Base-by-base conservation (phyloP, 2,888 invertebrate genomes). In the Lomographa bimaculata region DNA sequence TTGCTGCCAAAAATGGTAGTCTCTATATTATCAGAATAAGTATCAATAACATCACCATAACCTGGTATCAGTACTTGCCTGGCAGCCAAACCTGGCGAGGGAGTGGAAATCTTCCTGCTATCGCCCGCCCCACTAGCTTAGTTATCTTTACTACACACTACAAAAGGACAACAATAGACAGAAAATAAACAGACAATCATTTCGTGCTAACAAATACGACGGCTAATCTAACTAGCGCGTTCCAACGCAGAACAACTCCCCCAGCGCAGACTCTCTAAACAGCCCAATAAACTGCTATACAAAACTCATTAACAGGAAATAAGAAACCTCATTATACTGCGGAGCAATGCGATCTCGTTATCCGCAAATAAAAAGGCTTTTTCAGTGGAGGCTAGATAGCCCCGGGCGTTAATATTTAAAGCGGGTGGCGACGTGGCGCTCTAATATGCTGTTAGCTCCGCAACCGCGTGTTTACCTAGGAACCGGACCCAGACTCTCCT, bases 341-440 rank as follows among this genome's bases (percentile, higher is more conserved):
- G 50, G 58, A 59, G 66, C 62, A 57, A 64, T 65, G 64, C 58
- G 62, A 77, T 76, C 76, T 79, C 77, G 76, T 80, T 81, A 78
- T 71, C 66, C 69, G 60, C 71, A 76, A 81, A 80, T 80, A 81
- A 81, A 79, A 79, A 72, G 71, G 60, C 67, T 75, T 79, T 78
- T 64, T 68, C 58, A 60, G 64, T 28, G 54, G 61, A 55, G 71
- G 64, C 64, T 57, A 53, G 57, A 45, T 53, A 53, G 68, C 62
- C 64, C 47, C 41, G 42, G 60, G 71, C 74, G 75, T 81, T 77
- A 82, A 83, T 83, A 83, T 82, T 81, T 78, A 78, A 81, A 77
- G 67, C 68, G 65, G 65, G 64, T 56, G 64, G 52, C 59, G 71
- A 74, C 76, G 71, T 72, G 71, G 72, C 64, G 61, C 70, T 76